These are phyloP conservation scores for Melanotaenia boesemani DNA, from an alignment of 2,797 vertebrate genomes.

Conservation along the genomic window DNA sequence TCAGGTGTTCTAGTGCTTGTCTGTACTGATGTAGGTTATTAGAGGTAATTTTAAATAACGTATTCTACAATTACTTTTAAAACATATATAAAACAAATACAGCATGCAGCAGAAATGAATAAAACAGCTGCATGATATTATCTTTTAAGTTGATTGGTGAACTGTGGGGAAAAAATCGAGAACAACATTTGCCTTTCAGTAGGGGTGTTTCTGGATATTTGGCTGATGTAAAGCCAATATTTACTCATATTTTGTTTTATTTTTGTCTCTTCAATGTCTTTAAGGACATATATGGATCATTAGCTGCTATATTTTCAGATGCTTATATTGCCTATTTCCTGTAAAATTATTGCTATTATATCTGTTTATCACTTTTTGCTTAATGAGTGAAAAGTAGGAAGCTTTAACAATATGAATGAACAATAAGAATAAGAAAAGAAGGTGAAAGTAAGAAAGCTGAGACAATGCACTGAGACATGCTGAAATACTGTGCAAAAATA, in stretches of 20 bases:
- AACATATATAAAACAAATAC: background rate
- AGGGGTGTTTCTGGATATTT: background rate
- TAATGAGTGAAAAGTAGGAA: background rate
- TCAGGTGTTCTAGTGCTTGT: background rate
- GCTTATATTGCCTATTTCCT: background rate
- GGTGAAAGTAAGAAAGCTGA: conserved; percentile 1
- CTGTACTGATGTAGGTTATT: background rate
- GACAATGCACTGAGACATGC: background rate
- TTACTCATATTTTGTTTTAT: background rate
- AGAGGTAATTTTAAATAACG: background rate
- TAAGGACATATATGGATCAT: background rate
- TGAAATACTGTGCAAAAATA: background rate
- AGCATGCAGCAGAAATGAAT: background rate
- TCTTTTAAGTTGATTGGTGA: background rate
- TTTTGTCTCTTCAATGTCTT: background rate
- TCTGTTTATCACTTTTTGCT: conserved; percentile 2
- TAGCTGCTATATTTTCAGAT: background rate
- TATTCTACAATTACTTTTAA: background rate
- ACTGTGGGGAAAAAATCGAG: background rate
- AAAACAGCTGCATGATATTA: background rate
- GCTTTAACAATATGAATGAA: background rate
- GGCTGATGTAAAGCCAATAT: background rate
- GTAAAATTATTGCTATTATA: background rate
- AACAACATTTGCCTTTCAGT: background rate
- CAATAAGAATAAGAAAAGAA: background rate